Percentiles rank a stretch among this genome's conserved stretches.
phyloP scores from a whole-genome alignment of 2,888 invertebrate species.

The Globia sparganii region DNA sequence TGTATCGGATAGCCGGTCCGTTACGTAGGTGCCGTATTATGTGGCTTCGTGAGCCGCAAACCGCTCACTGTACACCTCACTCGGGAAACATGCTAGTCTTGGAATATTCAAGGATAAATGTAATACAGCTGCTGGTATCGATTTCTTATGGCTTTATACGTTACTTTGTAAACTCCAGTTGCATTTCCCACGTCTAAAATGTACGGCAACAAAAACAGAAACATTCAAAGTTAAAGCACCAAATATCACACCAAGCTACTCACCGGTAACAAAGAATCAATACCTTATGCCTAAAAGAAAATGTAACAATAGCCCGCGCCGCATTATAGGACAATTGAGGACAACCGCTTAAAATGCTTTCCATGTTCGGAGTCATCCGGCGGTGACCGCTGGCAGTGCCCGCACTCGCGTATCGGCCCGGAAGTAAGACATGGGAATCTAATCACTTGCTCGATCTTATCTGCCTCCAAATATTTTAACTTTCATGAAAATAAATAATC shows the following conservation, averaged over 20 bases:
- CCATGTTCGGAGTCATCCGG: conserved; percentile 87
- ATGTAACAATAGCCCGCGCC: conserved; percentile 82
- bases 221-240: conserved; percentile 24
- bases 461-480: conserved; percentile 76
- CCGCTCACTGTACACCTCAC: conserved; percentile 63
- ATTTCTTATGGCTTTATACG: not conserved
- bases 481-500: conserved; percentile 73
- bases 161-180: conserved; percentile 16
- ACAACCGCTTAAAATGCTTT: conserved; percentile 89
- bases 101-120: conserved; percentile 44
- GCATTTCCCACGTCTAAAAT: conserved; percentile 8
- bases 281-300: conserved; percentile 83
- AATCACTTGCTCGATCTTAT: conserved; percentile 80
- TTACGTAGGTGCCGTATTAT: conserved; percentile 79
- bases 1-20: conserved; percentile 82
- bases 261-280: conserved; percentile 75
- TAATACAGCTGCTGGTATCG: conserved; percentile 19
- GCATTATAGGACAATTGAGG: conserved; percentile 82
- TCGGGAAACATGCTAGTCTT: conserved; percentile 53
- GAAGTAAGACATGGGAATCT: conserved; percentile 84
- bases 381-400: conserved; percentile 71
- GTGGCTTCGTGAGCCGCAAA: conserved; percentile 86
- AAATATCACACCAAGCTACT: conserved; percentile 38
- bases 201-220: not conserved
- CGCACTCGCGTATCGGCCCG: conserved; percentile 73